Evolutionary conservation across 2,888 invertebrate genomes (phyloP).

Genomic region (Desoria tigrina): DNA sequence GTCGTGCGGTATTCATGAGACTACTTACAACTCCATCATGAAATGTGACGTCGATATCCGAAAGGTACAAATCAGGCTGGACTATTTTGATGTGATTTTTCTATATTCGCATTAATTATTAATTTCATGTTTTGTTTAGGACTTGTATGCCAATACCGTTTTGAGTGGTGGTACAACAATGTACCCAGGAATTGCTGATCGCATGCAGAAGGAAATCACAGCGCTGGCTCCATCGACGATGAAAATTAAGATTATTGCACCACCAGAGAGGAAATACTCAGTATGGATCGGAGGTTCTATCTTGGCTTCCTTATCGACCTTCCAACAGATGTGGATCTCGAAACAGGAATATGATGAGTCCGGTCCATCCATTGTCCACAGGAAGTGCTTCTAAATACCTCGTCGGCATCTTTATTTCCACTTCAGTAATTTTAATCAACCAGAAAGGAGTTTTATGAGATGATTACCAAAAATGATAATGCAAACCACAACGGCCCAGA

Average conservation of each 20-base stretch:
- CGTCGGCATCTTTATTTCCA: no score
- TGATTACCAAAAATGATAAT: no score
- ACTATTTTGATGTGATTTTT: background rate
- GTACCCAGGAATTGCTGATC: slow-evolving; percentile 91
- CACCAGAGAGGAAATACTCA: slow-evolving; percentile 94
- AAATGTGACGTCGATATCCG: slow-evolving; percentile 95
- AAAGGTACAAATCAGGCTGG: slow-evolving; percentile 56
- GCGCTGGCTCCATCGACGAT: slow-evolving; percentile 70
- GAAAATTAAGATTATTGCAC: slow-evolving; percentile 78
- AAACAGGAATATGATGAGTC: slow-evolving; percentile 97
- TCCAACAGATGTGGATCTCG: slow-evolving; percentile 95
- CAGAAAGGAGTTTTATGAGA: no score
- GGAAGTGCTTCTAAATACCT: slow-evolving; percentile 82
- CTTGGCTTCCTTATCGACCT: slow-evolving; percentile 84
- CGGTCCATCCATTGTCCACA: slow-evolving; percentile 92
- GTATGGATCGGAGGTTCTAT: slow-evolving; percentile 99
- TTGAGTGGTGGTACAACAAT: slow-evolving; percentile 92
- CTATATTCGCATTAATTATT: background rate
- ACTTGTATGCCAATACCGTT: slow-evolving; percentile 87
- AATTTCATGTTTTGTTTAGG: slow-evolving; percentile 56
- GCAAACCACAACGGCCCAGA: no score
- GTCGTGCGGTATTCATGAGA: slow-evolving; percentile 89
- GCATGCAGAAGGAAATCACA: slow-evolving; percentile 97
- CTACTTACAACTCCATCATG: slow-evolving; percentile 96
- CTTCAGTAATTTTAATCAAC: no score